Evolutionary conservation across 1,140 invertebrate species (phyloP).

Genomic region (Calycopis cecrops): DNA sequence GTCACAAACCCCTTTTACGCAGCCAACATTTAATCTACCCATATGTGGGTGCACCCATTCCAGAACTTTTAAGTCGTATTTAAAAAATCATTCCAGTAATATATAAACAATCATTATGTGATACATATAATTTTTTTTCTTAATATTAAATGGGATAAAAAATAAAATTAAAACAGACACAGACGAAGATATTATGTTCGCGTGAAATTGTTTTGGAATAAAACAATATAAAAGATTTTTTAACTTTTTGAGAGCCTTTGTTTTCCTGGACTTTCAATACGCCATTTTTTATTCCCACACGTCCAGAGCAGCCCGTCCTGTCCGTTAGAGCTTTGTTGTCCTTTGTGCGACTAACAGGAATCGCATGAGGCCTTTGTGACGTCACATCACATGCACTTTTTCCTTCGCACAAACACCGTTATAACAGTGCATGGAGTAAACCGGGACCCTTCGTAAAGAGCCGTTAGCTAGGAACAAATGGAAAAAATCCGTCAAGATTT

Average conservation of each 20-base stretch:
- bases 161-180: no score
- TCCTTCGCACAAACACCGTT: constrained; percentile 46
- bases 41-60: no score
- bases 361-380: constrained; percentile 52
- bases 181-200: no score
- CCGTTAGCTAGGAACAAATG: constrained; percentile 51
- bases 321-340: constrained; percentile 5
- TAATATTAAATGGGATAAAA: no score
- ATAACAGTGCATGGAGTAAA: constrained; percentile 68
- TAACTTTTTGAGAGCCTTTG: neutral
- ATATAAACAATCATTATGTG: no score
- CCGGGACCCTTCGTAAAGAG: constrained; percentile 50
- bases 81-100: no score
- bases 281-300: constrained; percentile 1
- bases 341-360: constrained; percentile 61
- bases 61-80: no score
- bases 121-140: no score
- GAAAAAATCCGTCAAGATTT: constrained; percentile 45
- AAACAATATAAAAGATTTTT: neutral
- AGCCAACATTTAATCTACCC: no score
- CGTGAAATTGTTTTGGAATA: no score
- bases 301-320: neutral
- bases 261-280: neutral
- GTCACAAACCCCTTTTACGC: no score
- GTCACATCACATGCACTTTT: constrained; percentile 66